Evolutionary conservation across 2,113 vertebrate genomes (phyloP).

Genomic region (Aspidoscelis tigris): DNA sequence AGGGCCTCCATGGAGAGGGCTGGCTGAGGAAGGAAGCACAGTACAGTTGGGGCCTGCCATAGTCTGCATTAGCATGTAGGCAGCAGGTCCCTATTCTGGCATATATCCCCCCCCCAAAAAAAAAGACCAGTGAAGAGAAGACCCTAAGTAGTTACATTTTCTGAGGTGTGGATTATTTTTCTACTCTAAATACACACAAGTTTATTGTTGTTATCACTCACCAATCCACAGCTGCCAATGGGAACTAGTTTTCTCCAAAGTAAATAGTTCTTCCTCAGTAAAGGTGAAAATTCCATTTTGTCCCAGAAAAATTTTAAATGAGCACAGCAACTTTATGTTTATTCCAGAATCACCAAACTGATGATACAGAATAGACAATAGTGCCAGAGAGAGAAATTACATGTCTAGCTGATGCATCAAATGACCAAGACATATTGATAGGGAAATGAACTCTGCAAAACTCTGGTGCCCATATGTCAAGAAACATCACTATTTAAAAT

Average conservation of each 20-base stretch:
- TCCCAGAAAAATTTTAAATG: background rate
- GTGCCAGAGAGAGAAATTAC: background rate
- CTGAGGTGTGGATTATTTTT: background rate
- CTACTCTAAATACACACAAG: too few relatives aligned
- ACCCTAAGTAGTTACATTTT: too few relatives aligned
- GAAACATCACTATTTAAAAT: background rate
- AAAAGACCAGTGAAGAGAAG: too few relatives aligned
- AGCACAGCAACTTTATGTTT: background rate
- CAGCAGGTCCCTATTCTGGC: too few relatives aligned
- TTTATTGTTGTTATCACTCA: background rate
- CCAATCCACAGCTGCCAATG: background rate
- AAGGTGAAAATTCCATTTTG: background rate
- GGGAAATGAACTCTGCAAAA: conserved; percentile 8
- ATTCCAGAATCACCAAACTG: background rate
- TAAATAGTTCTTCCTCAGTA: background rate
- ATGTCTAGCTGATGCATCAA: conserved; percentile 6
- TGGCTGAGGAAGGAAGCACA: too few relatives aligned
- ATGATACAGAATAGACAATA: background rate
- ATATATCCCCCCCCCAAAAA: too few relatives aligned
- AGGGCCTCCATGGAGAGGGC: too few relatives aligned
- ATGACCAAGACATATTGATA: conserved; percentile 14
- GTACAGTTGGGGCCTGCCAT: too few relatives aligned
- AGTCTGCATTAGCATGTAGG: too few relatives aligned
- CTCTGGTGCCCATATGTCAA: background rate
- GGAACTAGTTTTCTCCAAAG: background rate